These are phyloP conservation scores for Ridgeia piscesae DNA, from an alignment of 1,140 invertebrate species.

Conservation along the genomic window DNA sequence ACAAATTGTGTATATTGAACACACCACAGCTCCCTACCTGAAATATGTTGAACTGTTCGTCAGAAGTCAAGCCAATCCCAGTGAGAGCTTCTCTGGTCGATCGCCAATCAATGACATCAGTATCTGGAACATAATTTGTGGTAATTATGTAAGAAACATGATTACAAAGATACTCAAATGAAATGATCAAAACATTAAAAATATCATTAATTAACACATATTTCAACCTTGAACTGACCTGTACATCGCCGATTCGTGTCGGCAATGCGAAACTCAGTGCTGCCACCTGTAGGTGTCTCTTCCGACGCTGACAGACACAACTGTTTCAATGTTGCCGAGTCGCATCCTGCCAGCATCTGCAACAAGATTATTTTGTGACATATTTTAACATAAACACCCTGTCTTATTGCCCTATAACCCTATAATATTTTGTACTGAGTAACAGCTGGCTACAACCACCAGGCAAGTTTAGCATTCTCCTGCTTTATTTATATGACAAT, in stretches of 20 bases:
- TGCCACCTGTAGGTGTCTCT: not conserved
- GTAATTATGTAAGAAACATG: conserved; percentile 10
- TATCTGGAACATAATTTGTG: conserved; percentile 14
- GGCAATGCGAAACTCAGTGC: conserved; percentile 5
- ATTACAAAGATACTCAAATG: not conserved
- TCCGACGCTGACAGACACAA: not conserved
- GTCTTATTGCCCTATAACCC: not conserved
- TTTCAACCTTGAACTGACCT: conserved; percentile 11
- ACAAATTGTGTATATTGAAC: too few relatives aligned
- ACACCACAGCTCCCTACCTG: conserved; percentile 31
- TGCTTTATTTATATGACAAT: not conserved
- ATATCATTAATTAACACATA: not conserved
- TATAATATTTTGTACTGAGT: not conserved
- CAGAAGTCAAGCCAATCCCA: conserved; percentile 38
- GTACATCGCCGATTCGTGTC: not conserved
- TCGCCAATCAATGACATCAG: conserved; percentile 12
- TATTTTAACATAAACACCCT: not conserved
- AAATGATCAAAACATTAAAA: not conserved
- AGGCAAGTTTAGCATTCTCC: not conserved
- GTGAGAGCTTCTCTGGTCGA: conserved; percentile 41
- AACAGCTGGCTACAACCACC: not conserved
- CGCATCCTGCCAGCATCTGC: not conserved
- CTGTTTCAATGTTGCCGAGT: not conserved
- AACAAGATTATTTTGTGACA: not conserved
- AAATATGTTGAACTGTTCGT: conserved; percentile 31